A percentile compares a stretch with the other conserved stretches of the same genome.
These are phyloP conservation scores for Mimumesa dahlbomi DNA, from an alignment of 2,888 invertebrate species.

Conservation along the genomic window DNA sequence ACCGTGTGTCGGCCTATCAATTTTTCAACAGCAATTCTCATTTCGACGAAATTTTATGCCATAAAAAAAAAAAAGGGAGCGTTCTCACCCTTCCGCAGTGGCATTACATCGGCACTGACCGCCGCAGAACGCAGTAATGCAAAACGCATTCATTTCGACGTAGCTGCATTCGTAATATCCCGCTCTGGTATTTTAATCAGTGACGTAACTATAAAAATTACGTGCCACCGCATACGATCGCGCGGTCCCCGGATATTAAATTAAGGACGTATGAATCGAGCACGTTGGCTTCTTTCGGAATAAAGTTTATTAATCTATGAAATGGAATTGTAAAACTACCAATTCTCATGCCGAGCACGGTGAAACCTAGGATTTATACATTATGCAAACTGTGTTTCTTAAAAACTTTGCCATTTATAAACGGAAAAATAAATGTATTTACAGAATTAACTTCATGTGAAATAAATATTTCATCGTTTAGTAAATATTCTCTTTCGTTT, in stretches of 20 bases:
- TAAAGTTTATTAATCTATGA: not conserved
- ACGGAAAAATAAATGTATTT: no score
- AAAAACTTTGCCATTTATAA: no score
- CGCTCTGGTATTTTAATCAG: slow-evolving; percentile 65
- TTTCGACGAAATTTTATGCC: slow-evolving; percentile 67
- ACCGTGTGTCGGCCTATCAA: slow-evolving; percentile 61
- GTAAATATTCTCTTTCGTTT: no score
- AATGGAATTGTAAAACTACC: no score
- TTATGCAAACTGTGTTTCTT: no score
- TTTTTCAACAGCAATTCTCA: slow-evolving; percentile 74
- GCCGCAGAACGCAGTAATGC: slow-evolving; percentile 59
- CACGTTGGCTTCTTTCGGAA: not conserved
- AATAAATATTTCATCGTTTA: no score
- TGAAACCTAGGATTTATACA: no score
- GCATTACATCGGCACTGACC: slow-evolving; percentile 55
- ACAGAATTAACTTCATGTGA: no score
- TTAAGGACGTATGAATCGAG: slow-evolving; percentile 40
- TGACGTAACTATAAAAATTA: slow-evolving; percentile 58
- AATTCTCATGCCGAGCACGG: no score
- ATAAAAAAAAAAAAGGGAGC: slow-evolving; percentile 70
- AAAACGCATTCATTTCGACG: slow-evolving; percentile 68
- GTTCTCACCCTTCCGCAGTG: slow-evolving; percentile 40
- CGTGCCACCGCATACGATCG: slow-evolving; percentile 38
- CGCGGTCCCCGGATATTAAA: slow-evolving; percentile 40
- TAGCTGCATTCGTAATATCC: slow-evolving; percentile 65